Conservation (phyloP, 2,888 invertebrate species). For the Drosophila anomalata region DNA sequence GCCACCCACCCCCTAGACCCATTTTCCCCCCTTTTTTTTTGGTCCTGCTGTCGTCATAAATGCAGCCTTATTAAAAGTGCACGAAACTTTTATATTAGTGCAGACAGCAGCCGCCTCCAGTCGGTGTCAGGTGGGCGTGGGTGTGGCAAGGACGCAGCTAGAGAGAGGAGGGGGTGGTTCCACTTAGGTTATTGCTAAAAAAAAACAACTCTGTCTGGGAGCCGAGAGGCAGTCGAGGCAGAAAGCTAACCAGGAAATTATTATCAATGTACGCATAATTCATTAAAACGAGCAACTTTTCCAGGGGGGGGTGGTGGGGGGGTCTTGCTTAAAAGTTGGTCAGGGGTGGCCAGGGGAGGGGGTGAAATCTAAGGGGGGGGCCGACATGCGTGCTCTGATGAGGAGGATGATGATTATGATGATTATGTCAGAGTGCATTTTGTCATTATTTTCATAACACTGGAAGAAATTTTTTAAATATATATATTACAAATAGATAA, state of each 20-base stretch:
- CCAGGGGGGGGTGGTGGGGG: background rate
- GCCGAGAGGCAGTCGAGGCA: background rate
- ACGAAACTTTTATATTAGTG: slow-evolving; percentile 60
- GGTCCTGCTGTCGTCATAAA: slow-evolving; percentile 54
- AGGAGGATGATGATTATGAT: slow-evolving; percentile 62
- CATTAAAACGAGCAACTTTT: slow-evolving; percentile 76
- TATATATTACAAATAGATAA: background rate
- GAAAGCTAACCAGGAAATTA: slow-evolving; percentile 75
- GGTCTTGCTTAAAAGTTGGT: background rate
- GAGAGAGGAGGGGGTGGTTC: background rate
- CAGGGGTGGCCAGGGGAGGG: background rate
- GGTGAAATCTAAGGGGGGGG: background rate
- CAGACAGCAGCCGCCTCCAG: slow-evolving; percentile 40
- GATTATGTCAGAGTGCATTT: slow-evolving; percentile 66
- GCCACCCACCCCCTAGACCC: background rate
- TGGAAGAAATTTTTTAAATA: background rate
- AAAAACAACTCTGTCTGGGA: slow-evolving; percentile 28
- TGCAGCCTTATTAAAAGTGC: slow-evolving; percentile 76
- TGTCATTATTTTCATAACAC: slow-evolving; percentile 65
- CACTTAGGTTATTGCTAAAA: slow-evolving; percentile 28
- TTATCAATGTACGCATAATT: slow-evolving; percentile 79
- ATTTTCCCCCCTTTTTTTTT: slow-evolving; percentile 2
- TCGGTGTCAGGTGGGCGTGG: slow-evolving; percentile 7
- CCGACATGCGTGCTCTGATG: slow-evolving; percentile 50
- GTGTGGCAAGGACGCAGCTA: background rate